phyloP scores from a whole-genome alignment of 2,113 vertebrate species.

The Pollimyrus isidori region DNA sequence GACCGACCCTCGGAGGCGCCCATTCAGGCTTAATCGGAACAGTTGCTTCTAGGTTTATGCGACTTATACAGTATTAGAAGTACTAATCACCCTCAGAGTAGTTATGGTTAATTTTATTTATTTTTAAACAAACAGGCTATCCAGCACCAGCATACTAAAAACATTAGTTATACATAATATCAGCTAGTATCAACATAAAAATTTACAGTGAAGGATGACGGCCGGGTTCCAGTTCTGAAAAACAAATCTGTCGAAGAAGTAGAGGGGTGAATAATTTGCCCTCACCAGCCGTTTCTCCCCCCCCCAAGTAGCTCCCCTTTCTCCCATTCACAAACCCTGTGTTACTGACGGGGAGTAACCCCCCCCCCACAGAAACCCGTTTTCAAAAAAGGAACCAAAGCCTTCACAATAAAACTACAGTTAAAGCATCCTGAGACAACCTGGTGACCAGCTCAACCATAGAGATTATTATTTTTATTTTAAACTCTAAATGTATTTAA shows the following conservation, averaged over 20 bases:
- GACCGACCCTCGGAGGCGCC: constrained; percentile 54
- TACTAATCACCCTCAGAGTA: constrained; percentile 41
- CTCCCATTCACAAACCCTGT: not conserved
- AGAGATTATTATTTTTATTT: constrained; percentile 17
- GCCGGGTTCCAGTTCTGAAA: constrained; percentile 33
- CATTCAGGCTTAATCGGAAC: constrained; percentile 34
- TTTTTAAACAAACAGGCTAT: constrained; percentile 60
- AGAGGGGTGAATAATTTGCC: constrained; percentile 2
- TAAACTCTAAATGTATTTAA: constrained; percentile 18
- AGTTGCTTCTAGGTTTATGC: constrained; percentile 32
- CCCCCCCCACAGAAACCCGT: constrained; percentile 23
- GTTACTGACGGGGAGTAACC: not conserved
- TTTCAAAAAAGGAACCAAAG: constrained; percentile 41
- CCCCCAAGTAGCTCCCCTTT: not conserved
- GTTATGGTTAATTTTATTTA: constrained; percentile 37
- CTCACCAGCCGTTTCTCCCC: not conserved
- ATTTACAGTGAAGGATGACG: constrained; percentile 45
- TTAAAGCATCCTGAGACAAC: constrained; percentile 56
- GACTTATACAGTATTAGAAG: constrained; percentile 30
- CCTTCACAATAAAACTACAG: constrained; percentile 45
- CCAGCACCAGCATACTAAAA: constrained; percentile 54
- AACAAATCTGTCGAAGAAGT: constrained; percentile 27
- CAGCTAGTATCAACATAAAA: constrained; percentile 38
- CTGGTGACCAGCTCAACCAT: constrained; percentile 41
- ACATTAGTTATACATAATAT: constrained; percentile 41